Evolutionary conservation across 1,140 invertebrate genomes (phyloP).

Genomic region (Scaptomyza graminum): DNA sequence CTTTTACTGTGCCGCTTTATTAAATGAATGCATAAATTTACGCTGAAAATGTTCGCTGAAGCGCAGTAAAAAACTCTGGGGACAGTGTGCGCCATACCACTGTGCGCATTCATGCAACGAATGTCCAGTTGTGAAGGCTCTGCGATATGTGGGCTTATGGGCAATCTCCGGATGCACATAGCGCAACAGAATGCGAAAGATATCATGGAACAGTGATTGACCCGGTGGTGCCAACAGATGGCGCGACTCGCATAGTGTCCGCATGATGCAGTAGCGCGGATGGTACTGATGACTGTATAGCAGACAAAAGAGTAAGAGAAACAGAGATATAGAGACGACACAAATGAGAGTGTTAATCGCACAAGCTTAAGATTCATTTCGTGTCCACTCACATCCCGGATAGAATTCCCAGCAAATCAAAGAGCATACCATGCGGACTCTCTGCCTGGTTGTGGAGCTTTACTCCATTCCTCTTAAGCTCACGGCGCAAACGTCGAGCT

Average conservation of each 20-base stretch:
- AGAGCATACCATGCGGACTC: conserved; percentile 58
- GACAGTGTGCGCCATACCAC: conserved; percentile 71
- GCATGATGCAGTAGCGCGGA: conserved; percentile 87
- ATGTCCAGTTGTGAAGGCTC: conserved; percentile 65
- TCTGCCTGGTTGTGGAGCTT: conserved; percentile 40
- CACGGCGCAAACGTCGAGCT: conserved; percentile 39
- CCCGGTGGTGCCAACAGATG: conserved; percentile 86
- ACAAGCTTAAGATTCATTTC: not conserved
- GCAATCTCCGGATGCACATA: conserved; percentile 82
- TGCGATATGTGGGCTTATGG: conserved; percentile 59
- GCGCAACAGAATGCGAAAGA: conserved; percentile 87
- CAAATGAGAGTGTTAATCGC: not conserved
- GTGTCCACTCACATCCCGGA: conserved; percentile 59
- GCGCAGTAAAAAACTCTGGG: conserved; percentile 71
- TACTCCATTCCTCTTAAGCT: conserved; percentile 40
- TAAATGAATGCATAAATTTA: conserved; percentile 39
- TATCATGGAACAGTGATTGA: conserved; percentile 87
- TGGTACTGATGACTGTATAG: conserved; percentile 85
- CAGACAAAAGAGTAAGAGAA: not conserved
- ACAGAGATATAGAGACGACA: not conserved
- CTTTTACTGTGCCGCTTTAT: conserved; percentile 23
- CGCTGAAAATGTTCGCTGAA: conserved; percentile 54
- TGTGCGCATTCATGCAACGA: conserved; percentile 67
- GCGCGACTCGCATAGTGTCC: conserved; percentile 88
- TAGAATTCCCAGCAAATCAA: conserved; percentile 57